Percentiles rank a stretch among this genome's conserved stretches.
Evolutionary conservation across 2,797 vertebrate species (phyloP).

Genomic region (Gymnoscopelus microlampas): DNA sequence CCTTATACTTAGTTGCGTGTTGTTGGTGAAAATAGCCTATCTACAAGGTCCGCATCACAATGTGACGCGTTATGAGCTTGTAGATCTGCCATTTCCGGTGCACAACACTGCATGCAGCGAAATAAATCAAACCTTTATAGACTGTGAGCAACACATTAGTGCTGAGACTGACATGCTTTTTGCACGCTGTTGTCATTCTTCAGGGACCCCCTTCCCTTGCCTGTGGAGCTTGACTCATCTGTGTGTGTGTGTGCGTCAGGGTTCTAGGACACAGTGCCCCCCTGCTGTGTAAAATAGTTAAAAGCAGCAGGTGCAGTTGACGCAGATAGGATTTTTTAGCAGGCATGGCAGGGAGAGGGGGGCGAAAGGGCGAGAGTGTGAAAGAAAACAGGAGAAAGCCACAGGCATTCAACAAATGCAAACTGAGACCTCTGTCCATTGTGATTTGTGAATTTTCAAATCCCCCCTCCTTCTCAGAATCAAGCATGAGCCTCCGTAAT

Average conservation of each 20-base stretch:
- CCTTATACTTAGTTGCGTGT: background rate
- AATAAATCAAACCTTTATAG: no score
- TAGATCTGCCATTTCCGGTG: no score
- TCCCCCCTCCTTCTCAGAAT: constrained; percentile 3
- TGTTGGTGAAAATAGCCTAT: background rate
- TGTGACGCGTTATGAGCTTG: no score
- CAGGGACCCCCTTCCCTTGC: constrained; percentile 51
- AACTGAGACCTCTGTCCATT: constrained; percentile 37
- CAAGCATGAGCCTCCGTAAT: constrained; percentile 7
- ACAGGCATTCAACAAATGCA: constrained; percentile 46
- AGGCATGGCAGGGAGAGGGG: constrained; percentile 64
- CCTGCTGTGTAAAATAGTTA: constrained; percentile 69
- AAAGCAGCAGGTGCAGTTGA: constrained; percentile 83
- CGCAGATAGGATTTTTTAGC: constrained; percentile 73
- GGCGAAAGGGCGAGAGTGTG: constrained; percentile 49
- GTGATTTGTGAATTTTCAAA: constrained; percentile 20
- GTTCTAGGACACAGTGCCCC: constrained; percentile 68
- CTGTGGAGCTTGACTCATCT: constrained; percentile 49
- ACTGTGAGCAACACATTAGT: background rate
- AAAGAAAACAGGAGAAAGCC: constrained; percentile 41
- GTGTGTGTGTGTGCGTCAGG: constrained; percentile 47
- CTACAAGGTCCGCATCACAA: no score
- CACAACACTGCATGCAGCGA: no score
- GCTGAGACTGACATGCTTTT: constrained; percentile 51
- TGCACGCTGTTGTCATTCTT: constrained; percentile 71